phyloP scores from a whole-genome alignment of 2,797 vertebrate species.

The Halcyon chelicuti region DNA sequence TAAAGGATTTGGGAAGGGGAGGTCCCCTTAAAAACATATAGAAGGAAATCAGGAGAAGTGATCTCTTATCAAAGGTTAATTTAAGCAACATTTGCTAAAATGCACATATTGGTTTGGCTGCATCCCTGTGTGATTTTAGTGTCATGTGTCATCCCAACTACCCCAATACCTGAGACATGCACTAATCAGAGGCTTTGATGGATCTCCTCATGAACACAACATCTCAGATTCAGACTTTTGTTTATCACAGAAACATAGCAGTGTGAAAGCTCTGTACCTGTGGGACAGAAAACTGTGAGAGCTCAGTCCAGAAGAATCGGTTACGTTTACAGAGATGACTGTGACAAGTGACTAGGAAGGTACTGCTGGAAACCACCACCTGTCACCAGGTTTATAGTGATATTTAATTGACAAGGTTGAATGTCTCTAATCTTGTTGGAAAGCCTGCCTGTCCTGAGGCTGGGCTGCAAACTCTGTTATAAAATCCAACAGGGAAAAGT shows the following conservation, averaged over 20 bases:
- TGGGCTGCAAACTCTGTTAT: neutral
- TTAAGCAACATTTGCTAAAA: neutral
- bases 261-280: neutral
- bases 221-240: neutral
- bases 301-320: neutral
- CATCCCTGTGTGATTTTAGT: neutral
- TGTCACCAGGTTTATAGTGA: neutral
- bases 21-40: too few species aligned
- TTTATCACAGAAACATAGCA: neutral
- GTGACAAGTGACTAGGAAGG: neutral
- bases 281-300: neutral
- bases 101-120: neutral
- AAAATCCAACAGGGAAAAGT: neutral
- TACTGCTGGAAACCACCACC: neutral
- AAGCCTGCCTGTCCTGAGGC: neutral
- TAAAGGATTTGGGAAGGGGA: too few species aligned
- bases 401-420: neutral
- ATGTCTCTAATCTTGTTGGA: neutral
- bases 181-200: neutral
- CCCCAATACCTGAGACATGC: neutral
- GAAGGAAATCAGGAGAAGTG: too few species aligned
- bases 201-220: neutral
- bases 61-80: too few species aligned
- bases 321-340: neutral
- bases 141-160: neutral